phyloP scores from a whole-genome alignment of 2,888 invertebrate species.

The Sussaba pulchella region DNA sequence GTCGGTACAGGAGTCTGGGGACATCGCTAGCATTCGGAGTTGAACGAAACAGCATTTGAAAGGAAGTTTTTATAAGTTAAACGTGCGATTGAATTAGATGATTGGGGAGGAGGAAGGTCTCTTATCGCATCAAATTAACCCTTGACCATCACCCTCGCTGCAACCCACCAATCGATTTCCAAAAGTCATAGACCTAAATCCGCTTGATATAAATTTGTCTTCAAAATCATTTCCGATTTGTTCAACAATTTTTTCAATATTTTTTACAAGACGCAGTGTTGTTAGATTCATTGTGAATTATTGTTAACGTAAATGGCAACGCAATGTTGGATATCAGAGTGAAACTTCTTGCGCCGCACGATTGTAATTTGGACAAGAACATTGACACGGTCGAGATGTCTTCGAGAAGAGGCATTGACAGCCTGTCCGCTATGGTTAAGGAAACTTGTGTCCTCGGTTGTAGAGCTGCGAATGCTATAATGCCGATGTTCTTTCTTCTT shows the following conservation, averaged over 20 bases:
- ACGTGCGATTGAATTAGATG: no score
- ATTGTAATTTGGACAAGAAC: constrained; percentile 37
- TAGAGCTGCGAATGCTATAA: constrained; percentile 43
- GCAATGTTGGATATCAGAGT: background rate
- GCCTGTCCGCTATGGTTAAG: constrained; percentile 66
- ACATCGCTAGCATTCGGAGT: no score
- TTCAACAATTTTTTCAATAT: no score
- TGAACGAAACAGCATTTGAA: no score
- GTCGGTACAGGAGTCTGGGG: no score
- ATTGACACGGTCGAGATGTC: constrained; percentile 19
- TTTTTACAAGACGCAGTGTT: no score
- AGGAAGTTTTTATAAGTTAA: no score
- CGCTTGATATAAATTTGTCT: no score
- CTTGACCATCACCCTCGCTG: background rate
- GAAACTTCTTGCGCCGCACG: constrained; percentile 2
- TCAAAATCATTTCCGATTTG: background rate
- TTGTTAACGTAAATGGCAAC: background rate
- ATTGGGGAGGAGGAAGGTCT: no score
- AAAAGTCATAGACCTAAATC: no score
- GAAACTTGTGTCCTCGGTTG: constrained; percentile 72
- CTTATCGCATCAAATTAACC: no score
- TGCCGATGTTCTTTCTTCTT: constrained; percentile 72
- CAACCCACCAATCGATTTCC: no score
- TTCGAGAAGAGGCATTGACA: constrained; percentile 1
- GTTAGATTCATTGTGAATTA: background rate